phyloP scores from a whole-genome alignment of 2,797 vertebrate genomes.

The Parambassis ranga region DNA sequence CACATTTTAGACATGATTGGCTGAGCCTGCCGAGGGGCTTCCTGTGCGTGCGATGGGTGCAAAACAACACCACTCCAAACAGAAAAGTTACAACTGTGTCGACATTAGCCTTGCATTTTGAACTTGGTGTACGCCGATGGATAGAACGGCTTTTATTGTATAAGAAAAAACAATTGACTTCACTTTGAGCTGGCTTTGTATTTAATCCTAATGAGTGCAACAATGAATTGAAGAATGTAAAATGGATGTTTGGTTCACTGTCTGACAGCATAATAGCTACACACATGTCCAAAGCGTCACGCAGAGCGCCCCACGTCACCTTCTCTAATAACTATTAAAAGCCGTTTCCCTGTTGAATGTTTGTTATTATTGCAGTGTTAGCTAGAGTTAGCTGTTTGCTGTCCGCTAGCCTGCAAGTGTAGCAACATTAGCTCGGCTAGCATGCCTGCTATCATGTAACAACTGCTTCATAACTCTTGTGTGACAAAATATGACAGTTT shows the following conservation, averaged over 20 bases:
- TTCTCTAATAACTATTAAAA: background rate
- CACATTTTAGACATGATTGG: conserved; percentile 30
- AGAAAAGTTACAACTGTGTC: background rate
- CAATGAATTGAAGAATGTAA: background rate
- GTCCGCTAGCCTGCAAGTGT: background rate
- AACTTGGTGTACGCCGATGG: background rate
- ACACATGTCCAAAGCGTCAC: background rate
- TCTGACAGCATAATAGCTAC: background rate
- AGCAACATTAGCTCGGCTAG: background rate
- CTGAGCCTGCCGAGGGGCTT: background rate
- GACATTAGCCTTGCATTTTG: background rate
- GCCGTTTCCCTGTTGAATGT: background rate
- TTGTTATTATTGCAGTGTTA: background rate
- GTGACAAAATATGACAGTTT: background rate
- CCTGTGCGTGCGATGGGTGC: conserved; percentile 18
- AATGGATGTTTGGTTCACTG: background rate
- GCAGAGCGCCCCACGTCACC: background rate
- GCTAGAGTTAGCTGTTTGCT: background rate
- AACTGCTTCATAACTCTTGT: background rate
- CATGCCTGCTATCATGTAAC: background rate
- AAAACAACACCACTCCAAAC: conserved; percentile 8
- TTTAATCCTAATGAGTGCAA: background rate
- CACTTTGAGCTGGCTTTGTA: background rate
- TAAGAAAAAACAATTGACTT: accelerated
- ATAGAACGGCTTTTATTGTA: accelerated